Conservation (phyloP, 2,797 vertebrate species). For the Syngnathus acus region DNA sequence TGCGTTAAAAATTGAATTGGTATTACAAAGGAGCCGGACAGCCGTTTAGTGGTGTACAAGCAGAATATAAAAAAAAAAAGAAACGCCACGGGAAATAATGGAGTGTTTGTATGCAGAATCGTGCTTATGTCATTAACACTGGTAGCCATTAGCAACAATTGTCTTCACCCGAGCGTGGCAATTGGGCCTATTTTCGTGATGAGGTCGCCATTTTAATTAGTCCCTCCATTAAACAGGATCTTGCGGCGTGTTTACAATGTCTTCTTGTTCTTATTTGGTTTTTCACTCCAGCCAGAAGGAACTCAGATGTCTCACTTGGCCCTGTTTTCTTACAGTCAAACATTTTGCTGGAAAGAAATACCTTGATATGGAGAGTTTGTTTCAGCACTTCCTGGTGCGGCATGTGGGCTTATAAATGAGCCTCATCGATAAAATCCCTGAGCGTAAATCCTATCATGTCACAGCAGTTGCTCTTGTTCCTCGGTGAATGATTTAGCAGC, state of each 20-base stretch:
- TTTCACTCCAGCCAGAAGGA: not conserved
- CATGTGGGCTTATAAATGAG: not conserved
- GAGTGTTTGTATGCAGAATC: not conserved
- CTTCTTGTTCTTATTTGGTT: not conserved
- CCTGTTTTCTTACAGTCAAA: conserved; percentile 8
- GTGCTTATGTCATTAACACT: not conserved
- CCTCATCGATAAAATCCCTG: not conserved
- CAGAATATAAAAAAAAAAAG: not conserved
- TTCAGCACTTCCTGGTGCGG: not conserved
- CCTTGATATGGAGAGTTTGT: not conserved
- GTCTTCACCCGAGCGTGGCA: conserved; percentile 14
- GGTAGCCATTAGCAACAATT: conserved; percentile 4
- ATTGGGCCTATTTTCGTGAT: conserved; percentile 25
- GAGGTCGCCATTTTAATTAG: conserved; percentile 43
- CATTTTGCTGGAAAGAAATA: not conserved
- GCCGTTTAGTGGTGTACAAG: not conserved
- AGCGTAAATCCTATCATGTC: not conserved
- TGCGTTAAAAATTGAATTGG: not conserved
- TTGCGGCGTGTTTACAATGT: conserved; percentile 9
- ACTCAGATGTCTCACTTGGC: conserved; percentile 15
- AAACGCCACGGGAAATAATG: not conserved
- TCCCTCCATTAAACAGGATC: conserved; percentile 14
- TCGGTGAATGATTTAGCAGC: not conserved
- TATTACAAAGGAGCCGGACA: not conserved
- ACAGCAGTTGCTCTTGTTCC: not conserved